phyloP scores from a whole-genome alignment of 2,113 vertebrate species.

The Tetraodon nigroviridis region DNA sequence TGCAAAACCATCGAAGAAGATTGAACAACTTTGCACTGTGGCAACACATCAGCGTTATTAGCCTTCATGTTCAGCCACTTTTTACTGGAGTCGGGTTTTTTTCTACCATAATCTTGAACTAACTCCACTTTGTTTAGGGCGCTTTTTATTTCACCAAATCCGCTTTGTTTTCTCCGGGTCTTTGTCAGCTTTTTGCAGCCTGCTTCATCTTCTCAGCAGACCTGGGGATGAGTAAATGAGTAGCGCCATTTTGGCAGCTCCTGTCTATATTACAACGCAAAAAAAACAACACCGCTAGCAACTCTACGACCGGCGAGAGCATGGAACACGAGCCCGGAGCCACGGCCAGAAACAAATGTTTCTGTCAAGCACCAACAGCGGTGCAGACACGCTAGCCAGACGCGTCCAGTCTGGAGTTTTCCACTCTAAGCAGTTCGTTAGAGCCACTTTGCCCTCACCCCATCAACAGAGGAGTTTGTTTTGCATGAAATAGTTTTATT shows the following conservation, averaged over 20 bases:
- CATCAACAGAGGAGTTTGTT: slow-evolving; percentile 7
- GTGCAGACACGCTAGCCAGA: background rate
- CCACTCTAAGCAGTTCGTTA: slow-evolving; percentile 20
- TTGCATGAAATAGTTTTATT: slow-evolving; percentile 13
- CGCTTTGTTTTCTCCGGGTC: background rate
- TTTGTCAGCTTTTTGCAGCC: slow-evolving; percentile 19
- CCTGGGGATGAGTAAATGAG: slow-evolving; percentile 49
- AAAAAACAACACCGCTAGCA: slow-evolving; percentile 14
- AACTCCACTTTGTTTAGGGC: background rate
- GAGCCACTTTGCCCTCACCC: slow-evolving; percentile 13
- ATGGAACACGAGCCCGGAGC: slow-evolving; percentile 13
- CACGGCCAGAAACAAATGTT: slow-evolving; percentile 28
- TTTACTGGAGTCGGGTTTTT: too few species aligned
- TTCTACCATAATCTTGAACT: background rate
- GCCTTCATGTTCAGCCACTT: too few species aligned
- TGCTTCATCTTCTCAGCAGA: slow-evolving; percentile 7
- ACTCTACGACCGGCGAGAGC: slow-evolving; percentile 23
- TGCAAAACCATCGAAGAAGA: too few species aligned
- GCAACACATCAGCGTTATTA: too few species aligned
- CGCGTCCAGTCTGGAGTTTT: slow-evolving; percentile 7
- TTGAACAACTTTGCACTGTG: too few species aligned
- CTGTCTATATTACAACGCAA: slow-evolving; percentile 17
- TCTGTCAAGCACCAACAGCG: slow-evolving; percentile 30
- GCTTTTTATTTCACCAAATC: too few species aligned
- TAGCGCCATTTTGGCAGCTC: slow-evolving; percentile 42